phyloP scores from a whole-genome alignment of 2,797 vertebrate species.

The Loriculus beryllinus region DNA sequence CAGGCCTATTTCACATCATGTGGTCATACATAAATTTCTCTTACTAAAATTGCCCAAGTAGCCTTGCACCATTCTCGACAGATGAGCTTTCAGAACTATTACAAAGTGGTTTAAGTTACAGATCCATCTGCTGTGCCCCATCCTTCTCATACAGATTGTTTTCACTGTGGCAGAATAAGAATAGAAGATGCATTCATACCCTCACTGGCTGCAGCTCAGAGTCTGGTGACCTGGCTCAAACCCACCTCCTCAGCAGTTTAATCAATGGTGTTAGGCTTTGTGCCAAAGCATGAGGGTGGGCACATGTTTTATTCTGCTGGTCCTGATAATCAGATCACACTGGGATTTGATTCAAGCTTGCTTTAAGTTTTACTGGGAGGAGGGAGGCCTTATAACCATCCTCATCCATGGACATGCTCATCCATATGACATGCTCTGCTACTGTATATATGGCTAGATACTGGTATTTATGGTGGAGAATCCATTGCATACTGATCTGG shows the following conservation, averaged over 20 bases:
- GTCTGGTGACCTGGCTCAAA: neutral
- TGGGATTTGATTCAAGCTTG: neutral
- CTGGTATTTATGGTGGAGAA: neutral
- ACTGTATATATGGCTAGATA: neutral
- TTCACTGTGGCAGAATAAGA: neutral
- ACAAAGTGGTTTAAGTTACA: neutral
- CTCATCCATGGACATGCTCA: neutral
- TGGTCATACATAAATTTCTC: neutral
- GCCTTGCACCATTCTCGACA: neutral
- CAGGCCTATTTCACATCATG: neutral
- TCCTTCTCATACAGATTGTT: neutral
- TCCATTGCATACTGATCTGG: neutral
- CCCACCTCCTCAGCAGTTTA: neutral
- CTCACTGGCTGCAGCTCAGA: neutral
- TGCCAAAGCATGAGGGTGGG: neutral
- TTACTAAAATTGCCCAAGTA: neutral
- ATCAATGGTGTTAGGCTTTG: neutral
- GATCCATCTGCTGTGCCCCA: neutral
- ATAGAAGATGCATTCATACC: neutral
- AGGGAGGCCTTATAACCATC: neutral
- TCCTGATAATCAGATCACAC: neutral
- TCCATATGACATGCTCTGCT: neutral
- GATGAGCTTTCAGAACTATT: neutral
- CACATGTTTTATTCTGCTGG: neutral
- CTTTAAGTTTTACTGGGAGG: neutral